Evolutionary conservation across 2,888 invertebrate genomes (phyloP).

Genomic region (Lobophora halterata): DNA sequence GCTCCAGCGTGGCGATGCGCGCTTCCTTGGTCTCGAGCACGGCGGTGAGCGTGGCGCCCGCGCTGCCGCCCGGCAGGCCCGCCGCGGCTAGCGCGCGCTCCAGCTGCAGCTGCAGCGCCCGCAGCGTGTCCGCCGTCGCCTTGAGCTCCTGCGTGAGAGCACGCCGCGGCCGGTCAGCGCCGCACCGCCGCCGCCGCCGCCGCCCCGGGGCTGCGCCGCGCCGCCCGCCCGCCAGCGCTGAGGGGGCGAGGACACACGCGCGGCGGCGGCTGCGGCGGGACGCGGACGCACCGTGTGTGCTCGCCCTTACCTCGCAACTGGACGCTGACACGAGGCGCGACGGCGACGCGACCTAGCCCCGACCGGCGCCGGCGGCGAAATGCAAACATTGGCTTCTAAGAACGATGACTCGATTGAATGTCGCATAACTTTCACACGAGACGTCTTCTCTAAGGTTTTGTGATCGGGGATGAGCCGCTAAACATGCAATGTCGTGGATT

Average conservation of each 20-base stretch:
- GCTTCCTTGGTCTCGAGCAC: conserved; percentile 93
- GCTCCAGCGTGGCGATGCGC: conserved; percentile 92
- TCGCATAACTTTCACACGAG: conserved; percentile 67
- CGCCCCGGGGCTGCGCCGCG: conserved; percentile 20
- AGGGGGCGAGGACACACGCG: conserved; percentile 53
- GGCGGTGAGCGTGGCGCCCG: conserved; percentile 86
- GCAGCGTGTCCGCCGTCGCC: conserved; percentile 91
- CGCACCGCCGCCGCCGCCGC: conserved; percentile 51
- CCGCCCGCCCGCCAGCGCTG: conserved; percentile 42
- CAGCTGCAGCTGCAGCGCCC: conserved; percentile 89
- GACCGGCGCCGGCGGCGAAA: conserved; percentile 56
- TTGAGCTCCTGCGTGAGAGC: conserved; percentile 86
- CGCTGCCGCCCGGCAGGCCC: conserved; percentile 78
- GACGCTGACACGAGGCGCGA: conserved; percentile 38
- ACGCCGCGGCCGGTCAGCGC: conserved; percentile 52
- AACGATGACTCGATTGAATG: conserved; percentile 64
- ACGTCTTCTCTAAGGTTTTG: conserved; percentile 74
- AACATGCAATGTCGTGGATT: conserved; percentile 78
- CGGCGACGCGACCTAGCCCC: conserved; percentile 65
- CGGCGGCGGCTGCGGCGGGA: conserved; percentile 26
- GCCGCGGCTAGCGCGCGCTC: conserved; percentile 86
- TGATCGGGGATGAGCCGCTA: conserved; percentile 77
- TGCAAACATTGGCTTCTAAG: conserved; percentile 60
- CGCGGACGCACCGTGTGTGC: conserved; percentile 34
- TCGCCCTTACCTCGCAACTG: conserved; percentile 34